Evolutionary conservation across 2,113 vertebrate species (phyloP).

Genomic region (Podilymbus podiceps): DNA sequence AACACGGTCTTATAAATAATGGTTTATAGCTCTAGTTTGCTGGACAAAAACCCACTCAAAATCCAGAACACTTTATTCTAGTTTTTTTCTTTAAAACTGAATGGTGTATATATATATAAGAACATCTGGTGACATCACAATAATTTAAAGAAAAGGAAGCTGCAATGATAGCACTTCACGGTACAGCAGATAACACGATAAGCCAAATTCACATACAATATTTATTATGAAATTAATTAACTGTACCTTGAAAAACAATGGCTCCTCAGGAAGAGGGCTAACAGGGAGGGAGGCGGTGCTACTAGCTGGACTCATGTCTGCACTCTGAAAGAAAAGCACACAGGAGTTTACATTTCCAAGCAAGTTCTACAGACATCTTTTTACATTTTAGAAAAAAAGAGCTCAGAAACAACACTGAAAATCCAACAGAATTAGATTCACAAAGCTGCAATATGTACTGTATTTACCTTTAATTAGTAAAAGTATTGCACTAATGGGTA

Average conservation of each 20-base stretch:
- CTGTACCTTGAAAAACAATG: conserved; percentile 89
- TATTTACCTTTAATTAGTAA: not conserved
- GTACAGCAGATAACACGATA: not conserved
- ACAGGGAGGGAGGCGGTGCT: conserved; percentile 92
- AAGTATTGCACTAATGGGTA: not conserved
- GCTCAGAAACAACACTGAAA: not conserved
- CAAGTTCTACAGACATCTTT: not conserved
- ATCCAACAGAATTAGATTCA: not conserved
- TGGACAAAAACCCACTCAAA: not conserved
- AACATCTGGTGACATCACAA: not conserved
- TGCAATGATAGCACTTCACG: not conserved
- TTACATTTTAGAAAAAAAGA: not conserved
- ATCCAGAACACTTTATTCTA: not conserved
- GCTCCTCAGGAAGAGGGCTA: conserved; percentile 91
- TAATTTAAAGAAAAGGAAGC: not conserved
- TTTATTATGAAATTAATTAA: not conserved
- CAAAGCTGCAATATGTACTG: not conserved
- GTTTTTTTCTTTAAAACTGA: not conserved
- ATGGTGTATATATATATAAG: not conserved
- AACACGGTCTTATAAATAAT: not conserved
- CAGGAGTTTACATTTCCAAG: not conserved
- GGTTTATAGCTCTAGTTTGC: not conserved
- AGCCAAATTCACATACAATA: not conserved
- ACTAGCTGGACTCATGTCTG: conserved; percentile 91
- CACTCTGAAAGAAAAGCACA: conserved; percentile 79